Percentiles rank a stretch among this genome's conserved stretches.
These are phyloP conservation scores for Rhyacophila brunnea DNA, from an alignment of 1,140 invertebrate genomes.

Conservation along the genomic window DNA sequence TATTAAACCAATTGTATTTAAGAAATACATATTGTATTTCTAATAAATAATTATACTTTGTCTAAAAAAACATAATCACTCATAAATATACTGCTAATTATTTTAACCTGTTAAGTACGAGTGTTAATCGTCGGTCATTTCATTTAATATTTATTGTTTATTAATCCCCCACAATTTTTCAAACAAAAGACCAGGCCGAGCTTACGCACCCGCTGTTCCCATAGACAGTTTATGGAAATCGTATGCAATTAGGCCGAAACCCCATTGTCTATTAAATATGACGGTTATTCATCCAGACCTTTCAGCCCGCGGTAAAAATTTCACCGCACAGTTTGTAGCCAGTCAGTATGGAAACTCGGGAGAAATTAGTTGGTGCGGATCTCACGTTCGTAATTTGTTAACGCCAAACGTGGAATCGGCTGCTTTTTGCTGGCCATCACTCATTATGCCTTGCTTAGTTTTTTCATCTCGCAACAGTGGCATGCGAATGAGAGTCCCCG, in stretches of 20 bases:
- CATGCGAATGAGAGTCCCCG: too few relatives aligned
- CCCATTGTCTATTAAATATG: slow-evolving; percentile 24
- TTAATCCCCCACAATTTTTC: not conserved
- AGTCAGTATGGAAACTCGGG: not conserved
- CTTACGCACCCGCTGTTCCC: slow-evolving; percentile 6
- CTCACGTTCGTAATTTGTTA: slow-evolving; percentile 20
- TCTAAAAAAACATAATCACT: too few relatives aligned
- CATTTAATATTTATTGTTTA: too few relatives aligned
- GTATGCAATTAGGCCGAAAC: slow-evolving; percentile 23
- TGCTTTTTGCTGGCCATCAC: slow-evolving; percentile 26
- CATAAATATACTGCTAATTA: too few relatives aligned
- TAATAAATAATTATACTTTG: too few relatives aligned
- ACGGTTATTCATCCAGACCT: slow-evolving; percentile 12
- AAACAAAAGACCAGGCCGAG: not conserved
- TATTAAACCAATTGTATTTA: too few relatives aligned
- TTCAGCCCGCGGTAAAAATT: not conserved
- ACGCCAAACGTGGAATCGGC: slow-evolving; percentile 21
- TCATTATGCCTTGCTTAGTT: slow-evolving; percentile 9
- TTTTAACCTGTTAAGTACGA: too few relatives aligned
- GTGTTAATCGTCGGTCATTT: too few relatives aligned
- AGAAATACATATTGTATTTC: too few relatives aligned
- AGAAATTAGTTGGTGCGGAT: not conserved
- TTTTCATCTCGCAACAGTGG: not conserved
- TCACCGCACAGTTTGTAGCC: not conserved
- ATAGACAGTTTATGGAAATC: slow-evolving; percentile 15